Evolutionary conservation across 1,140 invertebrate species (phyloP).

Genomic region (Diprion similis): DNA sequence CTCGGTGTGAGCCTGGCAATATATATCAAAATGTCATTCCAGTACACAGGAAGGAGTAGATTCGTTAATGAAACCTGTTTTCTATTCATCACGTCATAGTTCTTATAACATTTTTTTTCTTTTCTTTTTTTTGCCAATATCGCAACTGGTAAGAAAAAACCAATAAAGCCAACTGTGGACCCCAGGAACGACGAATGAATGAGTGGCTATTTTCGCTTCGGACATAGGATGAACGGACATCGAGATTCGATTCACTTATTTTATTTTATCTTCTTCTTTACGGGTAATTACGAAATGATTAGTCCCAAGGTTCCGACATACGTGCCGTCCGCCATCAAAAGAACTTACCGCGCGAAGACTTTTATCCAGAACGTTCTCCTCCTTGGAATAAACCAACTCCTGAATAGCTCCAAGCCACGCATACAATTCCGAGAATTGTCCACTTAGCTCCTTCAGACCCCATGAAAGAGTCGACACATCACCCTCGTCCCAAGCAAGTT

Average conservation of each 20-base stretch:
- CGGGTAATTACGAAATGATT: too few relatives aligned
- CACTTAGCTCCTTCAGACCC: slow-evolving; percentile 79
- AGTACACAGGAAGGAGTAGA: neutral
- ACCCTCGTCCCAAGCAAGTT: slow-evolving; percentile 72
- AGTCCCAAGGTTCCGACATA: too few relatives aligned
- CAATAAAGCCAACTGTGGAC: neutral
- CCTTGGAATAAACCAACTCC: slow-evolving; percentile 76
- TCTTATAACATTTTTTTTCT: slow-evolving; percentile 17
- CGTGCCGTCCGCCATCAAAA: neutral
- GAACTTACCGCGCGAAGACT: slow-evolving; percentile 70
- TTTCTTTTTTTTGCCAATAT: slow-evolving; percentile 18
- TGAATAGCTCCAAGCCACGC: slow-evolving; percentile 82
- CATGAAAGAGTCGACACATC: slow-evolving; percentile 65
- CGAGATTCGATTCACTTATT: too few relatives aligned
- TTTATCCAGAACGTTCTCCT: slow-evolving; percentile 73
- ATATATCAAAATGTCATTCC: slow-evolving; percentile 11
- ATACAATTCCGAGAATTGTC: slow-evolving; percentile 82
- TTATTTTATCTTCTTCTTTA: too few relatives aligned
- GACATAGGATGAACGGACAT: too few relatives aligned
- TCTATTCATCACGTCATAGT: too few relatives aligned
- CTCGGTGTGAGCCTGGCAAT: slow-evolving; percentile 74
- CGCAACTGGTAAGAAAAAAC: neutral
- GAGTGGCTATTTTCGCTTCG: too few relatives aligned
- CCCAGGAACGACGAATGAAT: too few relatives aligned
- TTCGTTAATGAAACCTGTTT: neutral